A percentile compares a stretch with the other conserved stretches of the same genome.
Conservation (phyloP, 2,888 invertebrate species). For the Thymelicus lineola region DNA sequence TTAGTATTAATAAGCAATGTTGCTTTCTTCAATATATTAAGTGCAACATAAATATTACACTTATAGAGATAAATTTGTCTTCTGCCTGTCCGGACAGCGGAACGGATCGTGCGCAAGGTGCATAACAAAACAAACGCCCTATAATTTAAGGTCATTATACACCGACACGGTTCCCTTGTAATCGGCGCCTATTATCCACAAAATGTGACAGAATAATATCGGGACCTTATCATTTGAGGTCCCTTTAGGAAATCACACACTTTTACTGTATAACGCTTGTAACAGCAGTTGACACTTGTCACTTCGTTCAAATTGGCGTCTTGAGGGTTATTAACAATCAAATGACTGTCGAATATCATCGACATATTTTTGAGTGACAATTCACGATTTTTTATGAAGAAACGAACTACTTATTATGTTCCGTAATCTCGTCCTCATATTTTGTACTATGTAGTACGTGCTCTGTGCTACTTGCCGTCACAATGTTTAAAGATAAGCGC, state of each 20-base stretch:
- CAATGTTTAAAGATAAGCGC: too few relatives aligned
- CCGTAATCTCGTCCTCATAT: too few relatives aligned
- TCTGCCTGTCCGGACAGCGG: background rate
- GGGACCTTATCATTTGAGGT: constrained; percentile 23
- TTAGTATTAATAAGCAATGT: too few relatives aligned
- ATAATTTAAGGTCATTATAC: constrained; percentile 61
- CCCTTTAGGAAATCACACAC: constrained; percentile 22
- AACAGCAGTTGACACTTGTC: constrained; percentile 23
- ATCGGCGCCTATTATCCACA: constrained; percentile 55
- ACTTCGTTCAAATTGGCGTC: background rate
- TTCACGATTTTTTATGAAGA: too few relatives aligned
- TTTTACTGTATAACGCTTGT: constrained; percentile 24
- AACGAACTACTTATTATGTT: too few relatives aligned
- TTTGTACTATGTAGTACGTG: too few relatives aligned
- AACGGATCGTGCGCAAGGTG: constrained; percentile 22
- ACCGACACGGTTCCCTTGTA: constrained; percentile 59
- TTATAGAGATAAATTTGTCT: background rate
- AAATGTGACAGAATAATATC: constrained; percentile 36
- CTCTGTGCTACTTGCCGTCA: too few relatives aligned
- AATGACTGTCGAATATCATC: background rate
- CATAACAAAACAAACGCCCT: constrained; percentile 52
- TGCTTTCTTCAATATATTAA: too few relatives aligned
- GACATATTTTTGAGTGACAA: background rate
- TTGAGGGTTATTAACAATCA: background rate
- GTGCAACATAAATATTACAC: background rate